Evolutionary conservation across 2,113 vertebrate species (phyloP), one percentile per base, ranked within the genome.

Genomic region (Mastomys natalensis): DNA sequence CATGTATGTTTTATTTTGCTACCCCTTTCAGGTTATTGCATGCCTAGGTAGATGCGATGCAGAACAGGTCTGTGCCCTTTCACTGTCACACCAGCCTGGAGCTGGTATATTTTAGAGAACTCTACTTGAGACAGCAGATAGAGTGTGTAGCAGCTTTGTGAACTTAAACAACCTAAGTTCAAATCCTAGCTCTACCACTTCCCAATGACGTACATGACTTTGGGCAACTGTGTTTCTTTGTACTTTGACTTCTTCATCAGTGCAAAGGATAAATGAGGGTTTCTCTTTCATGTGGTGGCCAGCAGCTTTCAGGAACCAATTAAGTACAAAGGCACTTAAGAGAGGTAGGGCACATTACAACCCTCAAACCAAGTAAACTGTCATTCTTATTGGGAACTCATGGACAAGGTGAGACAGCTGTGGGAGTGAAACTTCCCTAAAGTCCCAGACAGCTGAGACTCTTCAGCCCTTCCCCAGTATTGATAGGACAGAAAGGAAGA

Each of bases 381-480:
- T 45, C 34, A n/a, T 64, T 91, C 48, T 95, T 73, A 53, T 74
- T 24, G 1, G n/a, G 68, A 89, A 80, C 86, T 85, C 74, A 68
- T 7, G 5, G 24, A 7, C 72, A 80, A 60, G 60, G 74, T 7
- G 6, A 91, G 82, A 48, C 10, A 17, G 5, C 10, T 94, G 40
- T 81, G 40, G 12, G 87, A 95, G 48, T n/a, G 77, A 96, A 92
- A 93, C 34, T 70, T 89, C 90, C 89, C 88, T 85, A 89, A 87
- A 93, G 43, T 8, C 80, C 89, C 55, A 13, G 48, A 80, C 37
- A 77, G 60, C 8, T 76, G 45, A 95, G 62, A 97, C 92, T 93
- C 93, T 86, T 98, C 87, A 92, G 81, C 29, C 68, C 40, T 70
- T 91, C 70, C 55, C 96, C 76, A 29, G 55, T 43, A 68, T 16